These are phyloP conservation scores for Cecropterus lyciades DNA, from an alignment of 1,140 invertebrate species.

Conservation along the genomic window DNA sequence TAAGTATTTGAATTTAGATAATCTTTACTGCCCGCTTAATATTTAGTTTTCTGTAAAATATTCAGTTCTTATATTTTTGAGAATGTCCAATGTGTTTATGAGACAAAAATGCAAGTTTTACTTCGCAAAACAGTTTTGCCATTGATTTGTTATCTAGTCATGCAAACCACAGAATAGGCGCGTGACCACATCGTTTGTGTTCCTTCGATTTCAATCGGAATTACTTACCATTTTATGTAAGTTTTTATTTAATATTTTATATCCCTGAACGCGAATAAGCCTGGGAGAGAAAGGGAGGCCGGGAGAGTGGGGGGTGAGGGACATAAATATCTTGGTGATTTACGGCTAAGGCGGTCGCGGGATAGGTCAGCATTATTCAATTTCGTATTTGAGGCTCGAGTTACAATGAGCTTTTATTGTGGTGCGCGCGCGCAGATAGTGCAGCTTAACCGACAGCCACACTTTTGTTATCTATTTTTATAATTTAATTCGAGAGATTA, in stretches of 20 bases:
- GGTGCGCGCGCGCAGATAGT: constrained; percentile 75
- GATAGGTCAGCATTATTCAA: constrained; percentile 84
- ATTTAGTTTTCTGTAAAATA: no score
- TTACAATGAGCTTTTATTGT: constrained; percentile 83
- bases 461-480: constrained; percentile 69
- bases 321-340: constrained; percentile 84
- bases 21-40: no score
- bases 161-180: constrained; percentile 68
- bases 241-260: constrained; percentile 83
- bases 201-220: constrained; percentile 75
- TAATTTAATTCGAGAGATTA: constrained; percentile 17
- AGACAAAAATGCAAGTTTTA: no score
- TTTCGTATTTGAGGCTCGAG: constrained; percentile 82
- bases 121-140: constrained; percentile 56
- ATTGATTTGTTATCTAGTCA: constrained; percentile 60
- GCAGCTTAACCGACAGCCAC: constrained; percentile 55
- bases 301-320: constrained; percentile 63
- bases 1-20: no score
- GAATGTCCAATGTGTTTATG: no score
- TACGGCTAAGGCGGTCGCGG: constrained; percentile 80
- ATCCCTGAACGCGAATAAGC: constrained; percentile 69
- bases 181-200: constrained; percentile 59
- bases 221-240: constrained; percentile 80
- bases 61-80: no score
- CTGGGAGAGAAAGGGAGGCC: constrained; percentile 50